Conservation (phyloP, 2,797 vertebrate species). For the Cyprinodon diabolis region DNA sequence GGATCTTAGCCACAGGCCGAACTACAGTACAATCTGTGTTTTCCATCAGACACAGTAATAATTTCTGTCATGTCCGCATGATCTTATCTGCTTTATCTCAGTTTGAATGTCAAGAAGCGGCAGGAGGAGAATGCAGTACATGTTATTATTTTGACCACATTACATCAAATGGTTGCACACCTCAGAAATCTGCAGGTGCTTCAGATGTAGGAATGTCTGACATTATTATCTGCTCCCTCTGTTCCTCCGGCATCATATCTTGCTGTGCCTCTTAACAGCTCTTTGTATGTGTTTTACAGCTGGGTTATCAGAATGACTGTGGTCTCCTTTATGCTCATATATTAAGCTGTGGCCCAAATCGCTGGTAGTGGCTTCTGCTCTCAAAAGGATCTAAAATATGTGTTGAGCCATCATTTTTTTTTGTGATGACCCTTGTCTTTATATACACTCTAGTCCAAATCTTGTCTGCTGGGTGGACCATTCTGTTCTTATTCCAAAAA, state of each 20-base stretch:
- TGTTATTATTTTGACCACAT: constrained; percentile 19
- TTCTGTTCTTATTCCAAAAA: no score
- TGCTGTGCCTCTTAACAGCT: rapidly evolving
- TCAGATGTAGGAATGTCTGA: neutral
- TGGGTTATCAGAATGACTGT: neutral
- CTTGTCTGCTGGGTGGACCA: no score
- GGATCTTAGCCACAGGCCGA: constrained; percentile 47
- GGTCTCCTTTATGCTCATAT: neutral
- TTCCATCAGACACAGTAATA: constrained; percentile 46
- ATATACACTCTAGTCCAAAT: no score
- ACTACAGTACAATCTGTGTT: constrained; percentile 43
- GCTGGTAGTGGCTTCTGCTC: neutral
- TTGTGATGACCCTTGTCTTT: neutral
- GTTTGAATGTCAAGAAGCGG: constrained; percentile 22
- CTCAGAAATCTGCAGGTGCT: constrained; percentile 12
- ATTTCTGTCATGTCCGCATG: constrained; percentile 34
- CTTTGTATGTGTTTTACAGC: neutral
- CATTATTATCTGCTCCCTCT: constrained; percentile 3
- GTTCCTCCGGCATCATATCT: neutral
- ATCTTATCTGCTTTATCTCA: constrained; percentile 32
- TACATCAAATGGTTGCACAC: constrained; percentile 13
- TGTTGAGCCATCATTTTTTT: neutral
- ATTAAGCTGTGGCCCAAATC: neutral
- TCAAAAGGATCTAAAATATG: neutral
- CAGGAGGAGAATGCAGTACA: constrained; percentile 16